These are phyloP conservation scores for Leucoraja ocellata DNA, from an alignment of 2,797 vertebrate species.

Conservation along the genomic window DNA sequence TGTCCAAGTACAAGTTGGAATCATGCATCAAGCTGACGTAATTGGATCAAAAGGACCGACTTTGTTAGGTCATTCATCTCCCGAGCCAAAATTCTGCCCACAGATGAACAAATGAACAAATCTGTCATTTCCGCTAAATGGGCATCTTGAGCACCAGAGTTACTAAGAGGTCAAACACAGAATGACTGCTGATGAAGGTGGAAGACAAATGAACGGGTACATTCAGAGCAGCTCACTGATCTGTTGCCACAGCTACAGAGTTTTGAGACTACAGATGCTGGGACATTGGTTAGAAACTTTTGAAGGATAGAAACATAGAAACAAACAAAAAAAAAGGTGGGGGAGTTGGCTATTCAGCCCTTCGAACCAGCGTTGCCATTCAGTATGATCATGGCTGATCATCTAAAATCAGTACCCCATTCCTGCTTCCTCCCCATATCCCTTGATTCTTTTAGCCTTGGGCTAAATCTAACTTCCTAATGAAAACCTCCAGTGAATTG, in stretches of 20 bases:
- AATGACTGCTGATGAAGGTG: neutral
- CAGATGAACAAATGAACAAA: neutral
- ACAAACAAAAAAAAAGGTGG: no score
- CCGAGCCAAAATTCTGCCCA: neutral
- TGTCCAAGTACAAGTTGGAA: neutral
- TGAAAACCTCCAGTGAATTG: no score
- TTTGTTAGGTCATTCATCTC: neutral
- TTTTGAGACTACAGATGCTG: neutral
- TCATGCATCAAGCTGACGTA: neutral
- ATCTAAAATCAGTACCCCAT: no score
- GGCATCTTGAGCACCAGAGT: neutral
- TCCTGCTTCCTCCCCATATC: no score
- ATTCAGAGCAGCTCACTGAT: neutral
- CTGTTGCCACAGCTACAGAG: neutral
- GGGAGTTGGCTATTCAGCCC: no score
- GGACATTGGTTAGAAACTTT: neutral
- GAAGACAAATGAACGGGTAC: neutral
- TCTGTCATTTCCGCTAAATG: neutral
- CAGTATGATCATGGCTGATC: no score
- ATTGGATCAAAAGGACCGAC: neutral
- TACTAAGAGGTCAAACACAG: neutral
- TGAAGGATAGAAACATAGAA: no score
- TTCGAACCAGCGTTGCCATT: no score
- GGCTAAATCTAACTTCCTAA: no score
- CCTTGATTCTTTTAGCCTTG: no score